Base-by-base conservation (phyloP, 2,113 vertebrate species). In the Thunnus maccoyii region DNA sequence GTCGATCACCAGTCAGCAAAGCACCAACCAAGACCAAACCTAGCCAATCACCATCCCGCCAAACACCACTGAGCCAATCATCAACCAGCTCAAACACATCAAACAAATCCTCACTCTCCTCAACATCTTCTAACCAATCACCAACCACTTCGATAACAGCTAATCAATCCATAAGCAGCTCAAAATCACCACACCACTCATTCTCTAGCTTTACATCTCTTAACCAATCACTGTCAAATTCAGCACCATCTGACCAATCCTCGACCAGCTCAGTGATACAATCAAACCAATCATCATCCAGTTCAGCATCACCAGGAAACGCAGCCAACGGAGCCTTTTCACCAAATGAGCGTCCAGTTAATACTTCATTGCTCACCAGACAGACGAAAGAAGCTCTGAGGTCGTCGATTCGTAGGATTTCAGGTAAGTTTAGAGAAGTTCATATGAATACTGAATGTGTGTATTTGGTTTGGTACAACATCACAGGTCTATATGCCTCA, bases 321-420 rank as follows among this genome's bases (percentile, higher is more conserved):
- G 6, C 16, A 16, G 27, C 47, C 44, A 67, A 41, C 0, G 41
- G 52, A 72, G 44, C 17, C 32, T 32, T 83, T 16, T 76, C 80
- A n/a, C 18, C 50, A 48, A 80, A 86, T 0, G 82, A 79, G 18
- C 83, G 6, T 71, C 55, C 65, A 17, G 48, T 70, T 2, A 85
- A 92, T 25, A 16, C 27, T 47, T 89, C 89, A 0, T 48, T 56
- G 52, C 78, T 86, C 62, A 87, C 54, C 67, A 74, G 83, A 58
- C 82, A 90, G 76, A 80, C 68, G 16, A 91, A 92, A 76, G 93
- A 93, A 81, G 85, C 76, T 13, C 71, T 88, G 73, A 90, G 72
- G 86, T 78, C 86, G 5, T 69, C 76, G 11, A 10, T 78, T 17
- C 90, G 79, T 3, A 83, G 86, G 82, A 81, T 50, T 36, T 8